Conservation (phyloP, 2,888 invertebrate species). For the Labia minor region DNA sequence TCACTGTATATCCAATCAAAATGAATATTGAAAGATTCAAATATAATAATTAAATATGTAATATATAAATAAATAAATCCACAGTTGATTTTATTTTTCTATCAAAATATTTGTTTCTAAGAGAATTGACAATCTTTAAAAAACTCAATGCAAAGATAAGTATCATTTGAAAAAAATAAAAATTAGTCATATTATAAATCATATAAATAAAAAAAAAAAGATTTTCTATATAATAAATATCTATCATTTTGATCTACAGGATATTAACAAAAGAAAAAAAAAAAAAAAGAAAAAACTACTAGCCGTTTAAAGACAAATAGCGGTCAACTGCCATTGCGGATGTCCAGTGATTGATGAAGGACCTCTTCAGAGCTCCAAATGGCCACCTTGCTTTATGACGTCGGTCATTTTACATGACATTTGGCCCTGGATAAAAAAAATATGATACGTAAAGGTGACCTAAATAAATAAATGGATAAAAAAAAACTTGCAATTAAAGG, state of each 20-base stretch:
- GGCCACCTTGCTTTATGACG: not conserved
- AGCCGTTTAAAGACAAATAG: not conserved
- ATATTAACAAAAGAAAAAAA: not conserved
- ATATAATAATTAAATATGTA: too few relatives aligned
- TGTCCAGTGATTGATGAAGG: not conserved
- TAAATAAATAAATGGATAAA: not conserved
- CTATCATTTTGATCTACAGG: not conserved
- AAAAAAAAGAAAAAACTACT: not conserved
- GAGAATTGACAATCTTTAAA: too few relatives aligned
- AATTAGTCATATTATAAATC: not conserved
- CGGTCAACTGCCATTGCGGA: constrained; percentile 7
- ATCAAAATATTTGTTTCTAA: too few relatives aligned
- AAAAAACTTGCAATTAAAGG: not conserved
- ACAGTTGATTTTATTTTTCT: too few relatives aligned
- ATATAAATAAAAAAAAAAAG: too few relatives aligned
- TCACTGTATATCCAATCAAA: too few relatives aligned
- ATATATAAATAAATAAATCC: too few relatives aligned
- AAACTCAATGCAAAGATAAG: too few relatives aligned
- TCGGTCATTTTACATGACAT: not conserved
- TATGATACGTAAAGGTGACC: not conserved
- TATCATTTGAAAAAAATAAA: too few relatives aligned
- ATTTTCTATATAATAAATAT: not conserved
- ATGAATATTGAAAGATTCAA: too few relatives aligned
- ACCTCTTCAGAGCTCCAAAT: not conserved
- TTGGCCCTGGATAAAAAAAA: not conserved